A percentile compares a stretch with the other conserved stretches of the same genome.
phyloP scores from a whole-genome alignment of 1,140 invertebrate species.

The Harpegnathos saltator region DNA sequence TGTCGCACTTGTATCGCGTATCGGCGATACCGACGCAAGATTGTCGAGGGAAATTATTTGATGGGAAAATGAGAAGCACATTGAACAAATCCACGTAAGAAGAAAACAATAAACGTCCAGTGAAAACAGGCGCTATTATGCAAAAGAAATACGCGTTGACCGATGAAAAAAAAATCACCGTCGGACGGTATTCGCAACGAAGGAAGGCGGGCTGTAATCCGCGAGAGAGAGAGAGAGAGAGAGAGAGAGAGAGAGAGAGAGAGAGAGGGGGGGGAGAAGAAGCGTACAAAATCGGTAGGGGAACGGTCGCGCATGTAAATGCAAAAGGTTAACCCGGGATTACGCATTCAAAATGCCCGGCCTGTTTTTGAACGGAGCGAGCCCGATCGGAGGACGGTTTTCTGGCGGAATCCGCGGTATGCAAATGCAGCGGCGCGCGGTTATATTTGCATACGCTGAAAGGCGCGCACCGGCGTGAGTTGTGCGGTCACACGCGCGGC shows the following conservation, averaged over 20 bases:
- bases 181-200: neutral
- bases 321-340: slow-evolving; percentile 63
- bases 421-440: slow-evolving; percentile 67
- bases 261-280: too few species aligned
- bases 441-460: slow-evolving; percentile 74
- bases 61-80: neutral
- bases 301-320: neutral
- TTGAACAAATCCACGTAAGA: neutral
- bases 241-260: too few species aligned
- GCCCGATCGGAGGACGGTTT: slow-evolving; percentile 67
- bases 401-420: slow-evolving; percentile 68
- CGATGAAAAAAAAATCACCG: slow-evolving; percentile 15
- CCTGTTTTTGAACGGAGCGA: slow-evolving; percentile 61
- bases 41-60: neutral
- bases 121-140: neutral
- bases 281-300: neutral
- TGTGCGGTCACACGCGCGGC: slow-evolving; percentile 29
- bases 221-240: too few species aligned
- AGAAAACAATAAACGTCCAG: neutral
- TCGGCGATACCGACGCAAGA: neutral
- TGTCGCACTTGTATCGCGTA: too few species aligned
- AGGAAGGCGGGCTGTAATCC: neutral
- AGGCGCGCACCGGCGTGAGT: slow-evolving; percentile 48
- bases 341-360: slow-evolving; percentile 68
- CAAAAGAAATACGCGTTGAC: neutral